Percentiles rank a stretch among this genome's conserved stretches.
These are phyloP conservation scores for Setipinna tenuifilis DNA, from an alignment of 2,797 vertebrate species.

Conservation along the genomic window DNA sequence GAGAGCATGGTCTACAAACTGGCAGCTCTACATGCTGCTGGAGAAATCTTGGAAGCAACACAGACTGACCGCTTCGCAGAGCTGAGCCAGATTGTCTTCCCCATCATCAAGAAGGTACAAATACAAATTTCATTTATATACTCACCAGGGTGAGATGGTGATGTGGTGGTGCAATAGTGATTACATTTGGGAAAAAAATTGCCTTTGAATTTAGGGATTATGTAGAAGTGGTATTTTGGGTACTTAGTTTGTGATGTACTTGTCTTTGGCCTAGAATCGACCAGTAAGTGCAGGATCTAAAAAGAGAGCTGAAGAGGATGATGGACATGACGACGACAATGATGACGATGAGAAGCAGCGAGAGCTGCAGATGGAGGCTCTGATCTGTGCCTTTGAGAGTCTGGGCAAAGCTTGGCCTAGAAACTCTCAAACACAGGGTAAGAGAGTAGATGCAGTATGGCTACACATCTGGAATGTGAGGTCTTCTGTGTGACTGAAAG, in stretches of 20 bases:
- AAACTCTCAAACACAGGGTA: slow-evolving; percentile 84
- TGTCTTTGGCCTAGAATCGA: slow-evolving; percentile 73
- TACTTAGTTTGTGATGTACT: background rate
- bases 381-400: slow-evolving; percentile 90
- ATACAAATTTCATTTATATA: background rate
- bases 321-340: slow-evolving; percentile 71
- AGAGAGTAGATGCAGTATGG: slow-evolving; percentile 43
- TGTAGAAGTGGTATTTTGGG: background rate
- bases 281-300: slow-evolving; percentile 67
- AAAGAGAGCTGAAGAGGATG: slow-evolving; percentile 74
- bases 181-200: too few species aligned
- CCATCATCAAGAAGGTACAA: slow-evolving; percentile 91
- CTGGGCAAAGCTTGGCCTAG: slow-evolving; percentile 93
- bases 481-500: background rate
- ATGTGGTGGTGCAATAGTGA: too few species aligned
- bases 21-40: slow-evolving; percentile 84
- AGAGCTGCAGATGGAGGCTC: slow-evolving; percentile 84
- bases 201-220: too few species aligned
- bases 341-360: slow-evolving; percentile 82
- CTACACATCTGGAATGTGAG: background rate
- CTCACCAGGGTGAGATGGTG: background rate
- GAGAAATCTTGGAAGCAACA: slow-evolving; percentile 84
- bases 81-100: slow-evolving; percentile 86
- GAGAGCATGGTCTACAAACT: slow-evolving; percentile 92
- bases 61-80: slow-evolving; percentile 88